Base-by-base conservation (phyloP, 2,113 vertebrate species). In the Amazona vittata region DNA sequence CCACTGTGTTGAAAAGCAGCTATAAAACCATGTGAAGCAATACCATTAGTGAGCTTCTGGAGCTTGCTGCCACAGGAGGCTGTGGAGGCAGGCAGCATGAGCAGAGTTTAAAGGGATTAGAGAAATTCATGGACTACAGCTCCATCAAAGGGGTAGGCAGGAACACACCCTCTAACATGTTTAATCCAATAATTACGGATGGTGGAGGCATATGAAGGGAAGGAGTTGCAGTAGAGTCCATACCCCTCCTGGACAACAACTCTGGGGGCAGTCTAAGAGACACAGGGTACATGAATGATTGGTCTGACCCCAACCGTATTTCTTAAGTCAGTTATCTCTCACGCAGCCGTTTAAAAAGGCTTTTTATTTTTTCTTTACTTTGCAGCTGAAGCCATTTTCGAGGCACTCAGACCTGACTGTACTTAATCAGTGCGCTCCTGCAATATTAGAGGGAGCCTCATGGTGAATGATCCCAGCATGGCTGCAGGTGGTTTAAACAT, bases 71-170 rank as follows among this genome's bases (percentile, higher is more conserved):
- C 83, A 81, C 26, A 26, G 76, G 55, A 77, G 60, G 59, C 31
- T 83, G 46, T 10, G 59, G 37, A 86, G 49, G 53, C 52, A 90
- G 71, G 74, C 21, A 33, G 53, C 2, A 60, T 24, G 71, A 70
- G 83, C 64, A 84, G 83, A 20, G 67, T 68, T 92, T 86, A 64
- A 78, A 78, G 60, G 68, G 80, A 89, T 90, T 89, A 86, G n/a
- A 71, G 60, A 67, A 74, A 50, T n/a, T 57, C 46, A 35, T 10
- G 55, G 49, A 49, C 76, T 86, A 33, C 21, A 43, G 41, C 43
- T 67, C 64, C 39, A 39, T 47, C 71, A 53, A 39, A 94, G 53
- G 28, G 28, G 50, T 0, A 63, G 69, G 65, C 64, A 93, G 68
- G 69, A 70, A 81, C 1, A 9, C 21, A 59, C 76, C 80, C 43